Evolutionary conservation across 2,888 invertebrate genomes (phyloP).

Genomic region (Idaea aversata): DNA sequence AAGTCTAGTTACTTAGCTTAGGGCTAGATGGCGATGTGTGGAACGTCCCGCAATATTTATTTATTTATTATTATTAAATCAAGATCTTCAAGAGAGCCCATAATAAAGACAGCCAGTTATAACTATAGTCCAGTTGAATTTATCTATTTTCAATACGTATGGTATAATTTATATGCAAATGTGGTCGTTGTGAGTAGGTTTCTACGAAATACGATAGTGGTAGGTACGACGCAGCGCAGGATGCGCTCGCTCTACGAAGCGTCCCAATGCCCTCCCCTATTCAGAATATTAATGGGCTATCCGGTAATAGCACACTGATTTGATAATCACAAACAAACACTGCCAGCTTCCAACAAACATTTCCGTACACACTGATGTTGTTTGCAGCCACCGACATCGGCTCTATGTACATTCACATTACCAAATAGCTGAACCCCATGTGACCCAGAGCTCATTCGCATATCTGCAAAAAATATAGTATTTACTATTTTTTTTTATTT

Average conservation of each 20-base stretch:
- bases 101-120: background rate
- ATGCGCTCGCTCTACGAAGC: slow-evolving; percentile 46
- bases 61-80: background rate
- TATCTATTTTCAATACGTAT: slow-evolving; percentile 27
- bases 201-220: slow-evolving; percentile 27
- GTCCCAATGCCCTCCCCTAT: slow-evolving; percentile 45
- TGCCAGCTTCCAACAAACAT: slow-evolving; percentile 36
- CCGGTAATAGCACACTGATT: slow-evolving; percentile 48
- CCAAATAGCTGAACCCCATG: too few species aligned
- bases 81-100: too few species aligned
- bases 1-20: too few species aligned
- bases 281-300: slow-evolving; percentile 53
- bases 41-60: background rate
- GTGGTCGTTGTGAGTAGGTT: slow-evolving; percentile 21
- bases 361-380: slow-evolving; percentile 8
- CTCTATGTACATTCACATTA: too few species aligned
- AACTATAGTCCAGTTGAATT: slow-evolving; percentile 6
- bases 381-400: background rate
- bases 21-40: too few species aligned
- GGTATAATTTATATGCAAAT: slow-evolving; percentile 51
- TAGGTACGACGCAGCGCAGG: slow-evolving; percentile 29
- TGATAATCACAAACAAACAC: slow-evolving; percentile 47
- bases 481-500: too few species aligned
- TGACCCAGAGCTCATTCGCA: too few species aligned
- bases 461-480: too few species aligned